Conservation (phyloP, 2,888 invertebrate genomes). For the Troides aeacus region DNA sequence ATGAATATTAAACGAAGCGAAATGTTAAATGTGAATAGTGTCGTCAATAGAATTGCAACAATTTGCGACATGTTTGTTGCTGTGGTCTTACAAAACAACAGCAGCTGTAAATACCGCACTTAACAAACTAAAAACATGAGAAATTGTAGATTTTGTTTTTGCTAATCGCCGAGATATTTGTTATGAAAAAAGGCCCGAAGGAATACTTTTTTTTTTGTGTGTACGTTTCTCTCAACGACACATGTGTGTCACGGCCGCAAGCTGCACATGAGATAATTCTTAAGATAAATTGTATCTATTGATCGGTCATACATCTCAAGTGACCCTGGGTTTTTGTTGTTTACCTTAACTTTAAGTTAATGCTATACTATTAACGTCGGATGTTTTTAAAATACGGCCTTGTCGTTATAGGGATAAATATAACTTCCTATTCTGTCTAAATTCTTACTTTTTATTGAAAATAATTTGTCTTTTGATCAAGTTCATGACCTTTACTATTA, state of each 20-base stretch:
- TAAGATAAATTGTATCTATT: conserved; percentile 5
- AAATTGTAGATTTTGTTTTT: not conserved
- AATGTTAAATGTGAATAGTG: too few species aligned
- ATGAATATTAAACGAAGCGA: too few species aligned
- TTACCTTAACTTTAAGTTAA: conserved; percentile 13
- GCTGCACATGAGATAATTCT: not conserved
- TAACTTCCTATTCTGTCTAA: not conserved
- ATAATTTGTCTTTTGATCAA: not conserved
- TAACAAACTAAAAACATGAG: not conserved
- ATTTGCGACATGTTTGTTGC: too few species aligned
- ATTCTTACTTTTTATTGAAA: not conserved
- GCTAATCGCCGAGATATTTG: not conserved
- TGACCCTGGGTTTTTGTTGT: conserved; percentile 13
- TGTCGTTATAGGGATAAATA: conserved; percentile 2
- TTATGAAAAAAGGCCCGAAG: not conserved
- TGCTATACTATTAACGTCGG: conserved; percentile 7
- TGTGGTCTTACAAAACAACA: too few species aligned
- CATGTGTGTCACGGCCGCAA: not conserved
- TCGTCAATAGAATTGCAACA: too few species aligned
- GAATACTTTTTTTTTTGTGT: not conserved
- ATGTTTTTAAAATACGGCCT: conserved; percentile 7
- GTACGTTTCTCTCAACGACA: not conserved
- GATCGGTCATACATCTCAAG: conserved; percentile 1
- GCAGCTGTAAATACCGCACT: too few species aligned
- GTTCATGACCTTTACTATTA: not conserved